These are phyloP conservation scores for Gorsachius goisagi DNA, from an alignment of 2,113 vertebrate species.

Conservation along the genomic window DNA sequence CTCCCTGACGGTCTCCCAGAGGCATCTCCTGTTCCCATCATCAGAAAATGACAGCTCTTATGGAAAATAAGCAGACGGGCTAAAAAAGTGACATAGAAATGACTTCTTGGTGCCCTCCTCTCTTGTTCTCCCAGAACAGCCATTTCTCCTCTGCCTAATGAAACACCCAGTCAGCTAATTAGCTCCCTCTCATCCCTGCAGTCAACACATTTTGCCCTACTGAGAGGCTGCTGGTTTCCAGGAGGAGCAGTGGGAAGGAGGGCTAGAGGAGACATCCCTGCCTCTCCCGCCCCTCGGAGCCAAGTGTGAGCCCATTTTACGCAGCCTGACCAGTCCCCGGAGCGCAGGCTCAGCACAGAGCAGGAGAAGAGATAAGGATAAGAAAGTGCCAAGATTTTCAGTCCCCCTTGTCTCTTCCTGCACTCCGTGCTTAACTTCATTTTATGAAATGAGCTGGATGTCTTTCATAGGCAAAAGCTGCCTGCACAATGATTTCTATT, in stretches of 20 bases:
- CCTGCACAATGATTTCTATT: constrained; percentile 20
- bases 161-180: background rate
- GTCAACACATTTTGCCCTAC: background rate
- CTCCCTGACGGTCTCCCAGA: background rate
- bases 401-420: background rate
- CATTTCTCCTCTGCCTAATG: background rate
- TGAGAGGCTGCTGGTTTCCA: background rate
- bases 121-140: background rate
- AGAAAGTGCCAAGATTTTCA: background rate
- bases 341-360: background rate
- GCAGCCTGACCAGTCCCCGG: background rate
- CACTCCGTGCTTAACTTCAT: background rate
- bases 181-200: background rate
- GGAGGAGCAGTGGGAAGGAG: background rate
- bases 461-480: constrained; percentile 17
- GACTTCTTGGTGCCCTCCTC: background rate
- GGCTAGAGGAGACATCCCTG: background rate
- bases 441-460: background rate
- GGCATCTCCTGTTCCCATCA: background rate
- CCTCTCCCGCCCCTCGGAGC: background rate
- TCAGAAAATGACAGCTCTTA: background rate
- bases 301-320: background rate
- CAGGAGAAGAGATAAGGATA: background rate
- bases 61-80: background rate
- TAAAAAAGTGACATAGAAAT: background rate